A percentile compares a stretch with the other conserved stretches of the same genome.
Conservation (phyloP, 2,113 vertebrate species). For the Rutilus rutilus region DNA sequence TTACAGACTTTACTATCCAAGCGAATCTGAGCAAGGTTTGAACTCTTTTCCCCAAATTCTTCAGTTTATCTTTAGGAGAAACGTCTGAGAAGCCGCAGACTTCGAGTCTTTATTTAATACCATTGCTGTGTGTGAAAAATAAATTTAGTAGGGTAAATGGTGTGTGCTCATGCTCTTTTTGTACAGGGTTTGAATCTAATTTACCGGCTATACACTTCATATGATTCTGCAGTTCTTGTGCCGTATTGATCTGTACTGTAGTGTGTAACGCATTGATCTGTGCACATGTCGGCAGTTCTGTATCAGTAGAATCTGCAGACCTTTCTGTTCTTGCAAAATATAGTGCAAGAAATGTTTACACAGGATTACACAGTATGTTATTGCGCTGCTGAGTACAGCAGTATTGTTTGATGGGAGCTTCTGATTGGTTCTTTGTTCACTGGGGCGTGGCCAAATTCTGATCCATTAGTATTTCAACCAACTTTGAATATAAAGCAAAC, state of each 20-base stretch:
- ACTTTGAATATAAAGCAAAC: not conserved
- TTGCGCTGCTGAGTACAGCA: not conserved
- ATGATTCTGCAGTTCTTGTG: slow-evolving; percentile 7
- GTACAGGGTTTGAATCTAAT: slow-evolving; percentile 4
- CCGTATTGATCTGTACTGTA: not conserved
- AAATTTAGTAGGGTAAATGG: not conserved
- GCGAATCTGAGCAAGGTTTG: not conserved
- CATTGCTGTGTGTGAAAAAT: not conserved
- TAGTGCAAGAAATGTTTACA: not conserved
- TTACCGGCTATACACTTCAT: slow-evolving; percentile 2
- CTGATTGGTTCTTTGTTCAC: slow-evolving; percentile 9
- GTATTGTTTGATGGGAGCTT: not conserved
- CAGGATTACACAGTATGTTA: not conserved
- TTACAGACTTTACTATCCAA: not conserved
- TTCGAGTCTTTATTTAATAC: not conserved
- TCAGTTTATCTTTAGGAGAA: not conserved
- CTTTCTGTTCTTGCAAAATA: not conserved
- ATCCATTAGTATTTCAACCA: not conserved
- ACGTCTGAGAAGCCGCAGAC: not conserved
- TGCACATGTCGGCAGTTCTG: not conserved
- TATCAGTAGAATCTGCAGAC: not conserved
- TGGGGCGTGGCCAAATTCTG: not conserved
- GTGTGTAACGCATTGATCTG: slow-evolving; percentile 7
- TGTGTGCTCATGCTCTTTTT: not conserved
- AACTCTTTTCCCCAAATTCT: not conserved